Percentiles rank a stretch among this genome's conserved stretches.
Evolutionary conservation across 2,113 vertebrate genomes (phyloP).

Genomic region (Aphelocoma coerulescens): DNA sequence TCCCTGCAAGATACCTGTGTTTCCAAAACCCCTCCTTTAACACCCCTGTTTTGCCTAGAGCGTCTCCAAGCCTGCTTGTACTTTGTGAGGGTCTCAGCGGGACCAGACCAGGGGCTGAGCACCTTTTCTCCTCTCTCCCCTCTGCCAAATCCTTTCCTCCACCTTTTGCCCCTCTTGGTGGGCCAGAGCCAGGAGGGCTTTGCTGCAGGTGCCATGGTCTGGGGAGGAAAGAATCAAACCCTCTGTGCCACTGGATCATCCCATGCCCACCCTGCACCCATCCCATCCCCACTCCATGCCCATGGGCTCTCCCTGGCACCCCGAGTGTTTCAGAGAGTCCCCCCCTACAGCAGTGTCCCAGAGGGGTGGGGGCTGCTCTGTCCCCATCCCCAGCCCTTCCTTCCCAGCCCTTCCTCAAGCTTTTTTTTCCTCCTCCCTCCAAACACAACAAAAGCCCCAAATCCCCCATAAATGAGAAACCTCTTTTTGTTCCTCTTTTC

Average conservation of each 20-base stretch:
- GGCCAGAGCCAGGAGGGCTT: not conserved
- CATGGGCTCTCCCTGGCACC: not conserved
- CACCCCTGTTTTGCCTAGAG: fast-evolving
- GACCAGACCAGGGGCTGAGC: not conserved
- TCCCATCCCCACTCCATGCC: not conserved
- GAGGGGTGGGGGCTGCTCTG: not conserved
- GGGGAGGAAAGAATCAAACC: not conserved
- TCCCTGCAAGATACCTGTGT: not conserved
- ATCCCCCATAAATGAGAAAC: not conserved
- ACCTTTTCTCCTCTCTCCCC: not conserved
- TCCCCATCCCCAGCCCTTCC: not conserved
- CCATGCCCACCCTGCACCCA: not conserved
- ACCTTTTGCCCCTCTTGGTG: fast-evolving
- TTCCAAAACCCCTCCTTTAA: not conserved
- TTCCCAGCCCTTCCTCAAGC: not conserved
- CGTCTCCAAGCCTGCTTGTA: not conserved
- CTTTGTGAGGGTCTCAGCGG: not conserved
- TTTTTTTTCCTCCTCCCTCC: not conserved
- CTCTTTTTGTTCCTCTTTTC: slow-evolving; percentile 31
- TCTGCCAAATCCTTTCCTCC: not conserved
- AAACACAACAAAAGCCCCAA: slow-evolving; percentile 1
- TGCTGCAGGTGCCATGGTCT: fast-evolving
- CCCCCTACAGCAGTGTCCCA: not conserved
- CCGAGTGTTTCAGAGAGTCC: not conserved
- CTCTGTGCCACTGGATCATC: not conserved